These are phyloP conservation scores for Emydura subglobosa DNA, from an alignment of 2,113 vertebrate species.

Conservation along the genomic window DNA sequence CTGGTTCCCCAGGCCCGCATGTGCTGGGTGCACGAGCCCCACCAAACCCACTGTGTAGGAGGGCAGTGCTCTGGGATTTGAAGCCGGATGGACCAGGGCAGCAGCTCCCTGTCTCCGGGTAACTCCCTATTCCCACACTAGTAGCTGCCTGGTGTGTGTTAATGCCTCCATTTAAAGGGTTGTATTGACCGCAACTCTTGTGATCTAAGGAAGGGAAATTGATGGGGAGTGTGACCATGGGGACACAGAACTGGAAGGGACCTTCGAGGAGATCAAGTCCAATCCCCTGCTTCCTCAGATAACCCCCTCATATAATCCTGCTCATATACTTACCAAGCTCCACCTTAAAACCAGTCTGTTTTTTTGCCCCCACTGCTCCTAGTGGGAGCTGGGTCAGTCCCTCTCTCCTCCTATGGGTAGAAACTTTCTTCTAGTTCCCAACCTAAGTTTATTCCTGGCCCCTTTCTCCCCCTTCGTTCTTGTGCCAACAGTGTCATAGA, in stretches of 20 bases:
- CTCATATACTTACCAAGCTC: background rate
- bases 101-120: background rate
- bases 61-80: background rate
- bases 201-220: background rate
- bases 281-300: background rate
- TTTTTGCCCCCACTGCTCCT: background rate
- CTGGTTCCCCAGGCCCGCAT: background rate
- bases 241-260: background rate
- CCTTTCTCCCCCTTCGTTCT: background rate
- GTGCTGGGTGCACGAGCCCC: background rate
- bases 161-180: background rate
- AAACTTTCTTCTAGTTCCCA: background rate
- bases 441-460: background rate
- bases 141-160: background rate
- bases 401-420: background rate
- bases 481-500: background rate
- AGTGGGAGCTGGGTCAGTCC: background rate
- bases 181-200: background rate
- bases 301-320: background rate
- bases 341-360: background rate
- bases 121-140: background rate
- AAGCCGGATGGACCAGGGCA: background rate
- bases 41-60: background rate
- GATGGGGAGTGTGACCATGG: background rate
- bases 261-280: background rate